Percentiles rank a stretch among this genome's conserved stretches.
phyloP scores from a whole-genome alignment of 1,140 invertebrate species.

The Drosophila pectinifera region DNA sequence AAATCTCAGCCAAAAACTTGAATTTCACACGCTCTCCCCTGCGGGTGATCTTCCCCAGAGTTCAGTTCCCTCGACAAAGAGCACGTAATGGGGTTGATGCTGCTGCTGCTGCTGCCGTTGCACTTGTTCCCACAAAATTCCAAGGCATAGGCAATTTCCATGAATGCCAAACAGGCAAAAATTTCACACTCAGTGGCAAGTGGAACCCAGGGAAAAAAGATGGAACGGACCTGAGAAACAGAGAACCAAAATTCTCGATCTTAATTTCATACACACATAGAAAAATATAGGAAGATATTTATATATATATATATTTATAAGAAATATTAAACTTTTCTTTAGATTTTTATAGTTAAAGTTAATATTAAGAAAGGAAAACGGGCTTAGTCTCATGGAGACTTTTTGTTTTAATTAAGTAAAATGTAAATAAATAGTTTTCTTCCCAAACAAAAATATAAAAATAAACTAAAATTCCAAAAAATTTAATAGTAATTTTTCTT shows the following conservation, averaged over 20 bases:
- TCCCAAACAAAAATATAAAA: background rate
- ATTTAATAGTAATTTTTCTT: no score
- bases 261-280: conserved; percentile 15
- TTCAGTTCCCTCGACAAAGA: conserved; percentile 20
- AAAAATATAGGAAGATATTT: background rate
- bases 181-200: conserved; percentile 73
- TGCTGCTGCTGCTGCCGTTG: conserved; percentile 41
- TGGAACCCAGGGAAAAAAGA: conserved; percentile 14
- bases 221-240: conserved; percentile 51
- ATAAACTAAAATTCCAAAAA: background rate
- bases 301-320: background rate
- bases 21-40: conserved; percentile 77
- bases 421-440: accelerated
- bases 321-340: no score
- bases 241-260: conserved; percentile 24
- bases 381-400: no score
- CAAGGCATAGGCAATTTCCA: conserved; percentile 79
- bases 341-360: no score
- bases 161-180: conserved; percentile 70
- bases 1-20: conserved; percentile 39
- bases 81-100: conserved; percentile 64
- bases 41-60: conserved; percentile 63
- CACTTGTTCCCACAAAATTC: conserved; percentile 83
- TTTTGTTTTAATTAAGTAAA: no score
- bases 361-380: no score